These are phyloP conservation scores for Drosophila pseudoananassae DNA, from an alignment of 1,140 invertebrate genomes.

Conservation along the genomic window DNA sequence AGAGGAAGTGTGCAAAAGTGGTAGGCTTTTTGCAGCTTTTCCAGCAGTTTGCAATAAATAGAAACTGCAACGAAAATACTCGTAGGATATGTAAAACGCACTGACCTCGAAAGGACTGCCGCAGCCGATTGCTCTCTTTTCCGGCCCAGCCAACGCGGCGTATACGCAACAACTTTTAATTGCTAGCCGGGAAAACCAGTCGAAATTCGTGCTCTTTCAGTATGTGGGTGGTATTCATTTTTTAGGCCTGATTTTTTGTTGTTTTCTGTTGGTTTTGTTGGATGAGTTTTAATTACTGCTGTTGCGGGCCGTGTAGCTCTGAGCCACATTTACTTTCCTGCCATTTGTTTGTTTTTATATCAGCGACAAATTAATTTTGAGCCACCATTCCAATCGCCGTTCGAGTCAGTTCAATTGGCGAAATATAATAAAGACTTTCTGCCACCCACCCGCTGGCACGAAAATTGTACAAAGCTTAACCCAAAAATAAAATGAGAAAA, in stretches of 20 bases:
- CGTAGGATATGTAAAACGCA: constrained; percentile 55
- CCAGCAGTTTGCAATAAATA: constrained; percentile 35
- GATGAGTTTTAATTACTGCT: constrained; percentile 73
- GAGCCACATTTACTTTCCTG: constrained; percentile 18
- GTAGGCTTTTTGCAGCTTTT: constrained; percentile 2
- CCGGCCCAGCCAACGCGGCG: constrained; percentile 45
- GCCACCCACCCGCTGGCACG: not conserved
- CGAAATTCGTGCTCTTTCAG: constrained; percentile 22
- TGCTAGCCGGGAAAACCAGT: constrained; percentile 30
- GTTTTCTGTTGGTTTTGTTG: constrained; percentile 14
- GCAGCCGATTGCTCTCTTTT: constrained; percentile 48
- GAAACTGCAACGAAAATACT: constrained; percentile 38
- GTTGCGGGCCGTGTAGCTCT: constrained; percentile 35
- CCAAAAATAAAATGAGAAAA: constrained; percentile 26
- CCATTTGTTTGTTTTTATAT: constrained; percentile 44
- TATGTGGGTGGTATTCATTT: constrained; percentile 18
- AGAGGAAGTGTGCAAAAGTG: not conserved
- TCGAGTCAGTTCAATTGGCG: constrained; percentile 36
- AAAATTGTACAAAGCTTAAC: constrained; percentile 14
- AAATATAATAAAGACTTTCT: constrained; percentile 17
- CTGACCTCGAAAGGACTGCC: constrained; percentile 53
- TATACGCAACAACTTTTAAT: constrained; percentile 66
- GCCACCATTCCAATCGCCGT: constrained; percentile 38
- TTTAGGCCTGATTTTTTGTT: constrained; percentile 2
- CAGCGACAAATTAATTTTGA: constrained; percentile 72